A percentile compares a stretch with the other conserved stretches of the same genome.
Evolutionary conservation across 2,797 vertebrate genomes (phyloP).

Genomic region (Scomberomorus guttatus): DNA sequence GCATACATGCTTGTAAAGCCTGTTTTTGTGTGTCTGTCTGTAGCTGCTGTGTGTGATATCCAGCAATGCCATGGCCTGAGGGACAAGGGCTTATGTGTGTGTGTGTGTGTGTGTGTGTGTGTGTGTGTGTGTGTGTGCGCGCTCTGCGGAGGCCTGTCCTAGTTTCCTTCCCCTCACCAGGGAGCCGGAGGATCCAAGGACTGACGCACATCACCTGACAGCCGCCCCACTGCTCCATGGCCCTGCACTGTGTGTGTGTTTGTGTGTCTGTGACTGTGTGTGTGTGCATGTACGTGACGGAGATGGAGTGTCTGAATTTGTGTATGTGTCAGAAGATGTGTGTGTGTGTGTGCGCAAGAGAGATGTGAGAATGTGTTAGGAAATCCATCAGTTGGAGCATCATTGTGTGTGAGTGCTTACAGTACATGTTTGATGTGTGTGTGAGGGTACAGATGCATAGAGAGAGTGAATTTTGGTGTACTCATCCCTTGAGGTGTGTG

Average conservation of each 20-base stretch:
- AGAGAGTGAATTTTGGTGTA: conserved; percentile 60
- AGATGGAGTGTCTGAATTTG: conserved; percentile 67
- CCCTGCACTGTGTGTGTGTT: conserved; percentile 52
- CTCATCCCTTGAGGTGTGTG: conserved; percentile 42
- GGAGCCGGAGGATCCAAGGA: conserved; percentile 87
- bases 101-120: conserved; percentile 58
- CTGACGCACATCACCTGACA: conserved; percentile 90
- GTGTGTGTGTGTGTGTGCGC: conserved; percentile 58
- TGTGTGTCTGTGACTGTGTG: conserved; percentile 41
- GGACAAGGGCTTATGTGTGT: conserved; percentile 72
- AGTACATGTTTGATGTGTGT: conserved; percentile 23
- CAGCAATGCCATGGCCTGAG: conserved; percentile 81
- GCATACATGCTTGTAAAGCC: conserved; percentile 37
- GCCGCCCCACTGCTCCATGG: conserved; percentile 82
- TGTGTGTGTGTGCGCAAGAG: conserved; percentile 44
- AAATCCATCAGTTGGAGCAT: conserved; percentile 67
- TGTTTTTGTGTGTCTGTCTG: conserved; percentile 67
- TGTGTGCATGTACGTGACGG: conserved; percentile 35
- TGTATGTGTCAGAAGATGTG: conserved; percentile 56
- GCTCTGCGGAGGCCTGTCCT: conserved; percentile 89
- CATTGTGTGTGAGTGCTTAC: conserved; percentile 33
- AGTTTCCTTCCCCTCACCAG: conserved; percentile 87
- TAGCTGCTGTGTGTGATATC: conserved; percentile 73
- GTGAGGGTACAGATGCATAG: conserved; percentile 7
- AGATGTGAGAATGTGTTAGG: conserved; percentile 57